Base-by-base conservation (phyloP, 2,888 invertebrate genomes). In the Stictocephala bisonia region DNA sequence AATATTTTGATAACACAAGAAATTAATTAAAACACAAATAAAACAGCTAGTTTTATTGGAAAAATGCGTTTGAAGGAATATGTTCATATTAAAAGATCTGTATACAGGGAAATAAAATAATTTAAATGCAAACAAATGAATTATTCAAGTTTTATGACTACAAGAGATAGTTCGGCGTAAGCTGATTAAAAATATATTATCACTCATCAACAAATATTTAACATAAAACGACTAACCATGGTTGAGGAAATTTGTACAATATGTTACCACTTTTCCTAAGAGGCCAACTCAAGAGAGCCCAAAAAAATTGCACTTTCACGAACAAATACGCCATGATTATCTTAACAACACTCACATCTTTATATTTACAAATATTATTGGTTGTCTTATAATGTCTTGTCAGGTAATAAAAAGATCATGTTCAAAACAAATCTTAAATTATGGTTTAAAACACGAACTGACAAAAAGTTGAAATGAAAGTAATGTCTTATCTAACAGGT, bases 321-420 rank as follows among this genome's bases (percentile, higher is more conserved):
- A 13, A 56, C 35, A 60, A 41, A 24, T 27, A 41, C 40, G 41
- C 41, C 27, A 44, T 70, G 56, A 70, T 56, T 70, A 70, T 53
- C 70, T 13, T n/a, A 70, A 40, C 48, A 71, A 58, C 70, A 56
- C 24, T 26, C 26, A 70, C 27, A 7, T 41, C 40, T 35, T 22
- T 40, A 13, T 71, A 71, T 71, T 26, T 71, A 71, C 70, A 71
- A 44, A 18, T 70, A n/a, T 7, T 40, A 29, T 2, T 35, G 4
- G 26, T n/a, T 56, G 41, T 27, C 56, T 56, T 27, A 48, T 67
- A 3, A 31, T 64, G 44, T 44, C 44, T 44, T 9, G 35, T 35
- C 35, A 35, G 6, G 13, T 35, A 13, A 35, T 35, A 35, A 35
- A 9, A 13, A 35, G 13, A 35, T n/a, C n/a, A n/a, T n/a, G n/a